phyloP scores from a whole-genome alignment of 2,113 vertebrate genomes.

The Genyomyrus donnyi region DNA sequence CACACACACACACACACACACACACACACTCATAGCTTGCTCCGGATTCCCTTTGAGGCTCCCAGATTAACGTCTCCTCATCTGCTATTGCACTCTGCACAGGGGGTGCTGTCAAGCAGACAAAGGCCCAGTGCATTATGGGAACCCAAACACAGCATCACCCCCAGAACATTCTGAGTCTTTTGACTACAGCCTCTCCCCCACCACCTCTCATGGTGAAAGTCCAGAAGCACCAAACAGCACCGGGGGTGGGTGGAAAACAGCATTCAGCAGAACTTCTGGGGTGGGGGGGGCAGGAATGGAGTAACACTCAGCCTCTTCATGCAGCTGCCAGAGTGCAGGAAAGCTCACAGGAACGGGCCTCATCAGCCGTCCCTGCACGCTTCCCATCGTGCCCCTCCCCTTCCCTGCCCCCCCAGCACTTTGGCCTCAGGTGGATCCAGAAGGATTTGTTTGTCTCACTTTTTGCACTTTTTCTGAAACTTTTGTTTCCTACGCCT shows the following conservation, averaged over 20 bases:
- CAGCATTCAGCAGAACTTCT: constrained; percentile 12
- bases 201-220: not conserved
- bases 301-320: not conserved
- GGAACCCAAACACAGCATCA: not conserved
- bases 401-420: not conserved
- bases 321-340: not conserved
- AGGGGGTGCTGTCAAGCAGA: not conserved
- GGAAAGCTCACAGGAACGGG: constrained; percentile 22
- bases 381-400: not conserved
- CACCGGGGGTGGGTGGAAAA: not conserved
- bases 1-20: not conserved
- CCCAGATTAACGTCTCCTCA: not conserved
- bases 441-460: not conserved
- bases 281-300: constrained; percentile 2
- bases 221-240: not conserved
- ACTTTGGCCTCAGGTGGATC: not conserved
- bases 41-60: not conserved
- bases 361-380: not conserved
- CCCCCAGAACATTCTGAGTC: not conserved
- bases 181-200: not conserved
- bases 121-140: not conserved
- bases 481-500: not conserved
- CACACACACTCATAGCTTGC: not conserved
- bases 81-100: not conserved
- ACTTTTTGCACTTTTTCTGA: not conserved